Evolutionary conservation across 35 echinoderm and acorn worm species (phyloP).

Genomic region (Nesometra sesokonis): DNA sequence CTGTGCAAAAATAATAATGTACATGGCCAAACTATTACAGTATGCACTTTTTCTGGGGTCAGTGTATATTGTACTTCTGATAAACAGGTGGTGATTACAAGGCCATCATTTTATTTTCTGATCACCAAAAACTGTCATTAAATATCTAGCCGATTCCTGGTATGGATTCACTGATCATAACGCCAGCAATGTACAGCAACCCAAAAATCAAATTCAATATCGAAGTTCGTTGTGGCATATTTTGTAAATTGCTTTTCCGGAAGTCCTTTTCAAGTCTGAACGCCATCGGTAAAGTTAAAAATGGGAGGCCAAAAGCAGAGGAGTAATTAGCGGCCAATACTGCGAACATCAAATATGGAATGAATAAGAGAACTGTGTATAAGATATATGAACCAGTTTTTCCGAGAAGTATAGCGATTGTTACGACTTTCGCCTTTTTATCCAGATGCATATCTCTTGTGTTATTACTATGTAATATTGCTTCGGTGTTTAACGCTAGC

Average conservation of each 20-base stretch:
- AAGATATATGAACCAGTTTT: slow-evolving; percentile 62
- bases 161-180: slow-evolving; percentile 35
- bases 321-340: slow-evolving; percentile 75
- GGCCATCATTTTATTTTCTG: no score
- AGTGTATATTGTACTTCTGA: no score
- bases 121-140: no score
- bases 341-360: slow-evolving; percentile 73
- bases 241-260: slow-evolving; percentile 33
- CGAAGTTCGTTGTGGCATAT: slow-evolving; percentile 62
- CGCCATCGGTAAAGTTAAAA: slow-evolving; percentile 68
- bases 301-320: slow-evolving; percentile 32
- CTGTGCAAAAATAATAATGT: no score
- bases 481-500: slow-evolving; percentile 77
- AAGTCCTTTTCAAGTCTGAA: slow-evolving; percentile 86
- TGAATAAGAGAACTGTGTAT: slow-evolving; percentile 60
- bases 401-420: slow-evolving; percentile 71
- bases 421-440: slow-evolving; percentile 60
- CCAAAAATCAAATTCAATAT: slow-evolving; percentile 78
- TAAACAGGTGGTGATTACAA: no score
- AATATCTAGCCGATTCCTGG: slow-evolving; percentile 42
- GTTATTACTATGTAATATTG: slow-evolving; percentile 94
- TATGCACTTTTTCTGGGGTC: no score
- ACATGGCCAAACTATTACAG: no score
- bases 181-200: slow-evolving; percentile 44
- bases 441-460: slow-evolving; percentile 68